These are phyloP conservation scores for Puma concolor DNA, from an alignment of 2,113 vertebrate species.

Conservation along the genomic window DNA sequence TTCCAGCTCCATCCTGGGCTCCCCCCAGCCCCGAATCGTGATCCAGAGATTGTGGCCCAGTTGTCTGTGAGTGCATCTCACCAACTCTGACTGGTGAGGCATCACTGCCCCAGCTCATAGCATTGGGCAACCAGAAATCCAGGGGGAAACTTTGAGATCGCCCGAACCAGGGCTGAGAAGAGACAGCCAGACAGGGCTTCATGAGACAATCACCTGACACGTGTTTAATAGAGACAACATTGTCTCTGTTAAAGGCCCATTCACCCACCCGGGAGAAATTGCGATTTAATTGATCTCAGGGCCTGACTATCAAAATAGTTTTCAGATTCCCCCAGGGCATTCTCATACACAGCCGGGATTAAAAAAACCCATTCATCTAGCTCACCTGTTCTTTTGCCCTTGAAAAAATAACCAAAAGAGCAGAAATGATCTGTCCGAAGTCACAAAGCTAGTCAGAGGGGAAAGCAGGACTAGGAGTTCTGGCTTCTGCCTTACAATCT, in stretches of 20 bases:
- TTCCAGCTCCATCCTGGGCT: not conserved
- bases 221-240: not conserved
- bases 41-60: not conserved
- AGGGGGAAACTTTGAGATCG: not conserved
- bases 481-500: not conserved
- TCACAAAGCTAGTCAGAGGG: conserved; percentile 21
- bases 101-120: not conserved
- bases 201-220: too few relatives aligned
- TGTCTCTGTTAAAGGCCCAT: not conserved
- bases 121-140: not conserved
- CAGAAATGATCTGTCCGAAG: not conserved
- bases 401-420: not conserved
- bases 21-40: not conserved
- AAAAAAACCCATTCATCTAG: not conserved
- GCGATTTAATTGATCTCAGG: not conserved
- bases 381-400: not conserved
- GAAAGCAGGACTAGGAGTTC: not conserved
- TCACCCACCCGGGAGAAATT: not conserved
- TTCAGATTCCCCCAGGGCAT: not conserved
- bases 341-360: not conserved
- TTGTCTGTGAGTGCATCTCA: not conserved
- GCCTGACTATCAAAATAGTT: not conserved
- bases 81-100: not conserved
- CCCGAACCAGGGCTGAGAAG: not conserved
- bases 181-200: not conserved